These are phyloP conservation scores for Lucinisca nassula DNA, from an alignment of 2,888 invertebrate species.

Conservation along the genomic window DNA sequence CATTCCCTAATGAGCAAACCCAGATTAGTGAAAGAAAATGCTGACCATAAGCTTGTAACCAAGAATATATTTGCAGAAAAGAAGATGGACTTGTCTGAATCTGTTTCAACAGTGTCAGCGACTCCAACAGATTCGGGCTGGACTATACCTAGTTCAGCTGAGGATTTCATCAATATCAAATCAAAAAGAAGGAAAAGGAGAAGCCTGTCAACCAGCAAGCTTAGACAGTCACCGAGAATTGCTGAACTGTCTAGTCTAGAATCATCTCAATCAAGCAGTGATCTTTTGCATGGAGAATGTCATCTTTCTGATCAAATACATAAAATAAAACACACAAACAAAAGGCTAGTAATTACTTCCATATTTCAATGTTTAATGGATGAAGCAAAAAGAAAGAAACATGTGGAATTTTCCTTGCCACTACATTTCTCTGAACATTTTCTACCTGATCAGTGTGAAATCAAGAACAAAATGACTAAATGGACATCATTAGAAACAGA, in stretches of 20 bases:
- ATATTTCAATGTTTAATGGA: conserved; percentile 81
- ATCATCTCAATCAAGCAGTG: conserved; percentile 3
- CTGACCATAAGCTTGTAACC: background rate
- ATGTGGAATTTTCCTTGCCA: conserved; percentile 73
- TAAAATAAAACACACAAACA: background rate
- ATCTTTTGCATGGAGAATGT: background rate
- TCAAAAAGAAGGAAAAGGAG: conserved; percentile 24
- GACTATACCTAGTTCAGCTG: background rate
- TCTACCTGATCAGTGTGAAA: background rate
- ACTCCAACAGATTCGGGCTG: background rate
- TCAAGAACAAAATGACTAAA: too few relatives aligned
- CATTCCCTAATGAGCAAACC: too few relatives aligned
- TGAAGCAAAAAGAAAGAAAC: conserved; percentile 72
- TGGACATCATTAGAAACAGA: too few relatives aligned
- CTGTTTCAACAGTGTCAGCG: background rate
- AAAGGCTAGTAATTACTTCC: conserved; percentile 72
- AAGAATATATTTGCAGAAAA: too few relatives aligned
- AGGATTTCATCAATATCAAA: background rate
- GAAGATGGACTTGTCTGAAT: background rate
- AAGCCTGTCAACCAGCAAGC: background rate
- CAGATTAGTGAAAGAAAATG: too few relatives aligned
- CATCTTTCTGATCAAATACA: background rate
- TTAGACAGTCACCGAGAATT: conserved; percentile 34
- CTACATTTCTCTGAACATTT: background rate
- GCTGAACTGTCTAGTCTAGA: conserved; percentile 47